These are phyloP conservation scores for Drosophila willistoni DNA, from an alignment of 1,140 invertebrate genomes.

Conservation along the genomic window DNA sequence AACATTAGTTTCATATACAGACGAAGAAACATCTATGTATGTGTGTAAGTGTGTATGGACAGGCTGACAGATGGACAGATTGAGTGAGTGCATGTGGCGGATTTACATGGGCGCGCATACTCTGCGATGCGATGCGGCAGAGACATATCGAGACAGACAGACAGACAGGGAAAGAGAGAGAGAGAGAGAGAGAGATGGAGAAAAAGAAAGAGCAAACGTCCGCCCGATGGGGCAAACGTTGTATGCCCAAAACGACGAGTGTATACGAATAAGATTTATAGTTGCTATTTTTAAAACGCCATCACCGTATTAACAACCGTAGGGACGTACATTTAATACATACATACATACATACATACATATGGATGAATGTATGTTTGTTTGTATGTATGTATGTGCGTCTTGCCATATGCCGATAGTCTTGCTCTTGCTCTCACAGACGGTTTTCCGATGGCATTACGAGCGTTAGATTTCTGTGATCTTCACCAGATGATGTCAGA, in stretches of 20 bases:
- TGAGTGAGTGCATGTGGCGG: slow-evolving; percentile 67
- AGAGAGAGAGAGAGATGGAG: background rate
- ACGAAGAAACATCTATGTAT: slow-evolving; percentile 43
- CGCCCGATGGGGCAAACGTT: slow-evolving; percentile 37
- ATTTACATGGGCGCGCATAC: slow-evolving; percentile 45
- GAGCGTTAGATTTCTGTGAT: slow-evolving; percentile 30
- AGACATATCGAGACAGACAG: background rate
- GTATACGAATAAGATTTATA: slow-evolving; percentile 68
- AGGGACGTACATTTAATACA: slow-evolving; percentile 44
- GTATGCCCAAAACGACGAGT: slow-evolving; percentile 48
- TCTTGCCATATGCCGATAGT: background rate
- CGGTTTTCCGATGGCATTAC: slow-evolving; percentile 13
- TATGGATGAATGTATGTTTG: background rate
- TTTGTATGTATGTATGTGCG: background rate
- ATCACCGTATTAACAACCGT: slow-evolving; percentile 72
- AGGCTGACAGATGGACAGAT: slow-evolving; percentile 43
- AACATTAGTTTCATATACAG: slow-evolving; percentile 67
- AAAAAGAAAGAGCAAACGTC: background rate
- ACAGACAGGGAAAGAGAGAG: background rate
- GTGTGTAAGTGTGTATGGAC: slow-evolving; percentile 19
- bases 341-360: background rate
- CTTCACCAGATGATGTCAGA: background rate
- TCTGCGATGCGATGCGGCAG: slow-evolving; percentile 1
- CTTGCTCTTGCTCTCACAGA: background rate
- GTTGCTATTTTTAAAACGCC: slow-evolving; percentile 78